These are phyloP conservation scores for Sebastes hubbsi DNA, from an alignment of 2,797 vertebrate genomes.

Conservation along the genomic window DNA sequence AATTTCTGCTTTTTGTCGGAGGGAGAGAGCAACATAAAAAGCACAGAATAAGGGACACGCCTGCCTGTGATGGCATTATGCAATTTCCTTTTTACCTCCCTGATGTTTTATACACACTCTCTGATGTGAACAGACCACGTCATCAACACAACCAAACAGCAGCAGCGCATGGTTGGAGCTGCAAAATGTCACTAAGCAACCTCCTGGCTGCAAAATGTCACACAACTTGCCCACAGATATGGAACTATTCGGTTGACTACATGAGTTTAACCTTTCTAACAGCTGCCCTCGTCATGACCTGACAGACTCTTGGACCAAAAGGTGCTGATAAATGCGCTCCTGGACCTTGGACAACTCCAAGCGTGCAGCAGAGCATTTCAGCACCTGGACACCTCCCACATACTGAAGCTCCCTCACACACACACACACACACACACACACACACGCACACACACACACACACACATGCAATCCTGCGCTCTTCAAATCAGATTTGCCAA, in stretches of 20 bases:
- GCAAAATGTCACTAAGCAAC: slow-evolving; percentile 22
- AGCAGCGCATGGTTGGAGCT: neutral
- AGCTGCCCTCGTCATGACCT: neutral
- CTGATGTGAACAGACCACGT: neutral
- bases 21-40: neutral
- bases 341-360: too few relatives aligned
- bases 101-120: neutral
- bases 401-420: neutral
- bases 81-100: neutral
- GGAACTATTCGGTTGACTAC: neutral
- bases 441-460: neutral
- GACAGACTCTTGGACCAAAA: neutral
- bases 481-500: slow-evolving; percentile 65
- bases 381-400: slow-evolving; percentile 3
- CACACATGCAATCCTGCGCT: neutral
- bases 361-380: slow-evolving; percentile 33
- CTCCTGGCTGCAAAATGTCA: slow-evolving; percentile 10
- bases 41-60: neutral
- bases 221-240: neutral
- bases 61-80: neutral
- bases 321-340: neutral
- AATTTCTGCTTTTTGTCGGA: slow-evolving; percentile 9
- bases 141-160: neutral
- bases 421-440: neutral
- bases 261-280: slow-evolving; percentile 21